A percentile compares a stretch with the other conserved stretches of the same genome.
Conservation (phyloP, 2,113 vertebrate genomes). For the Coracopsis vasa region DNA sequence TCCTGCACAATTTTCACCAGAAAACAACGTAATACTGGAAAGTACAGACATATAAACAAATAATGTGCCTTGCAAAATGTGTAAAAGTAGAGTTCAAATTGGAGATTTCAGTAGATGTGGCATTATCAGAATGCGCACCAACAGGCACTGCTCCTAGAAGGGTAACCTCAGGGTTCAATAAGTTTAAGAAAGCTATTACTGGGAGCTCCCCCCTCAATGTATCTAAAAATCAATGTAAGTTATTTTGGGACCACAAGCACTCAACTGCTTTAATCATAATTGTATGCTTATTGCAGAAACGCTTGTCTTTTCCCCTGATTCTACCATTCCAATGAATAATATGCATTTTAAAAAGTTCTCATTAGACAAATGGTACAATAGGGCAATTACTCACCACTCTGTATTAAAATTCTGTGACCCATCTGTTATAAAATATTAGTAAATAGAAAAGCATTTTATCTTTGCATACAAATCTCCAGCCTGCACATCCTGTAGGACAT, state of each 20-base stretch:
- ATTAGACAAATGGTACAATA: slow-evolving; percentile 20
- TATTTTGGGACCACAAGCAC: background rate
- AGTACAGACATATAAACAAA: background rate
- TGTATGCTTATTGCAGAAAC: slow-evolving; percentile 19
- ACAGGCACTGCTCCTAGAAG: background rate
- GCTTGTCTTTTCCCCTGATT: background rate
- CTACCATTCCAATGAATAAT: background rate
- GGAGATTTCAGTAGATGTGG: background rate
- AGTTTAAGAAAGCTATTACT: background rate
- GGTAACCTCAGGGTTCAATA: background rate
- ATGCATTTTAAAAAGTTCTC: background rate
- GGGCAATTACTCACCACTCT: slow-evolving; percentile 9
- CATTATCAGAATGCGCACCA: background rate
- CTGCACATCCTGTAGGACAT: background rate
- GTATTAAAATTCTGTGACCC: slow-evolving; percentile 10
- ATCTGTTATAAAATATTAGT: slow-evolving; percentile 10
- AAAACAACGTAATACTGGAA: background rate
- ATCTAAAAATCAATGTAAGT: background rate
- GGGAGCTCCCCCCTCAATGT: background rate
- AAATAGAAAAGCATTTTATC: background rate
- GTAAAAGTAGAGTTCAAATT: background rate
- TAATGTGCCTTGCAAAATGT: background rate
- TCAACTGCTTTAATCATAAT: slow-evolving; percentile 8
- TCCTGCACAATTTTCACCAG: background rate
- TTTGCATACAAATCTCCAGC: background rate